A percentile compares a stretch with the other conserved stretches of the same genome.
These are phyloP conservation scores for Ibycter americanus DNA, from an alignment of 2,797 vertebrate species.

Conservation along the genomic window DNA sequence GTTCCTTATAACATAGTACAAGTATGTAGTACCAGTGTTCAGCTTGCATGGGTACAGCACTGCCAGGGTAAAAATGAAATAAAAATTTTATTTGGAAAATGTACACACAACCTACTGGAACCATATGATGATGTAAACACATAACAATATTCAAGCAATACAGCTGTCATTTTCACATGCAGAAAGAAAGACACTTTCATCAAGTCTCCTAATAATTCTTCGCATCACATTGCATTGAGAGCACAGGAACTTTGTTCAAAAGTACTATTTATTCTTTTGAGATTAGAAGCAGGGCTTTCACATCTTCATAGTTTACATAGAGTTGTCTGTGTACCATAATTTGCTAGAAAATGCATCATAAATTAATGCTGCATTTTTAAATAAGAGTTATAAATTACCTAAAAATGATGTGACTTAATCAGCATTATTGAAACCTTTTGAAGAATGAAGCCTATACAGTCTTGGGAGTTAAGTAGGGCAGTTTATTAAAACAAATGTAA, in stretches of 20 bases:
- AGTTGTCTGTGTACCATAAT: background rate
- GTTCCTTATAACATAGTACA: background rate
- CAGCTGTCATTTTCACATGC: background rate
- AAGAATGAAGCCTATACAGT: background rate
- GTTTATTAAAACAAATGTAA: conserved; percentile 61
- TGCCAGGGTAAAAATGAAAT: background rate
- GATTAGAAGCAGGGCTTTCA: background rate
- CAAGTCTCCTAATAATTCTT: background rate
- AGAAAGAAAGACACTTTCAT: background rate
- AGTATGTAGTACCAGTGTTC: background rate
- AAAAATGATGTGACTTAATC: conserved; percentile 12
- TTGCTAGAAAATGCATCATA: background rate
- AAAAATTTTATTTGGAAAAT: background rate
- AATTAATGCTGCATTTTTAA: background rate
- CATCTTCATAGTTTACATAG: background rate
- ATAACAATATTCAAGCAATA: conserved; percentile 11
- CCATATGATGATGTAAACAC: conserved; percentile 1
- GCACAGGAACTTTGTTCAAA: background rate
- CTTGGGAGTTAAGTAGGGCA: conserved; percentile 36
- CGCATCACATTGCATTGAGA: background rate
- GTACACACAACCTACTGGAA: background rate
- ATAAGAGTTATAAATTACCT: background rate
- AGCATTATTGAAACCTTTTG: background rate
- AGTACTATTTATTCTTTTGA: background rate
- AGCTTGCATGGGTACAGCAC: background rate